These are phyloP conservation scores for Villa cingulata DNA, from an alignment of 2,888 invertebrate species.

Conservation along the genomic window DNA sequence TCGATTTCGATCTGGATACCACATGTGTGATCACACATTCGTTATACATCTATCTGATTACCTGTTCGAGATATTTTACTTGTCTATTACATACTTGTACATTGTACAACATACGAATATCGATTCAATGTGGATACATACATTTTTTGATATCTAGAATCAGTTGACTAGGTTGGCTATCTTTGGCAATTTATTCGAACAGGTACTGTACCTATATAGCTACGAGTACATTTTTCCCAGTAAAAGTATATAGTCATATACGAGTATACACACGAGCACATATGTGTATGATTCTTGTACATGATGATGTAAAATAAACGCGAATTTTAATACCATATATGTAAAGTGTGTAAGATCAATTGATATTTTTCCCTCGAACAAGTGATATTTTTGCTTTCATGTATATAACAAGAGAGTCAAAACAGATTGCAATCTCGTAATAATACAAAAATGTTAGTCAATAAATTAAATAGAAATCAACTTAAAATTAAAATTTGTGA, in stretches of 20 bases:
- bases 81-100: too few relatives aligned
- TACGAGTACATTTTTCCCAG: too few relatives aligned
- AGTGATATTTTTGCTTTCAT: background rate
- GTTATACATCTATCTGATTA: background rate
- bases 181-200: background rate
- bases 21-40: background rate
- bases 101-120: too few relatives aligned
- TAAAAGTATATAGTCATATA: too few relatives aligned
- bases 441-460: background rate
- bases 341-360: slow-evolving; percentile 5
- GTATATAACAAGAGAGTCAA: slow-evolving; percentile 4
- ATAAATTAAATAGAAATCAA: slow-evolving; percentile 5
- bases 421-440: slow-evolving; percentile 8
- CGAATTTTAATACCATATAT: background rate
- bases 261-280: too few relatives aligned
- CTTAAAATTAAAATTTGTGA: slow-evolving; percentile 5
- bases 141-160: too few relatives aligned
- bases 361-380: slow-evolving; percentile 1
- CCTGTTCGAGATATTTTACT: too few relatives aligned
- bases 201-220: slow-evolving; percentile 2
- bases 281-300: background rate
- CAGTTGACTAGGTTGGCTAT: too few relatives aligned
- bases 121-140: too few relatives aligned
- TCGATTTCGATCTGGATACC: background rate
- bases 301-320: too few relatives aligned